These are phyloP conservation scores for Rhinatrema bivittatum DNA, from an alignment of 2,797 vertebrate species.

Conservation along the genomic window DNA sequence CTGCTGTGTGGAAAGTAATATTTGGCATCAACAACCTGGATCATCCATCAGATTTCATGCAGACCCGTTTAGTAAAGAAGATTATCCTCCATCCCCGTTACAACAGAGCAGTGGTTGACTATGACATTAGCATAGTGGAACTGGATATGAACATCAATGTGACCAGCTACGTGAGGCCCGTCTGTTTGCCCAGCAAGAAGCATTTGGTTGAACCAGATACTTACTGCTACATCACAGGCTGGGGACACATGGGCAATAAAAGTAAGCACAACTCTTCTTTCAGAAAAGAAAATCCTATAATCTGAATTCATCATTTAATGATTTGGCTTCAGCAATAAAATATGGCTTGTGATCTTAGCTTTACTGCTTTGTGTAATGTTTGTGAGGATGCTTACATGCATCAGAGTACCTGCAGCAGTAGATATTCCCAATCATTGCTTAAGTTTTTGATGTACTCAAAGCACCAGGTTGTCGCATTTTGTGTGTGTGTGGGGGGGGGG, in stretches of 20 bases:
- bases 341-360: no score
- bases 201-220: slow-evolving; percentile 69
- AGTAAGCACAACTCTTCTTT: slow-evolving; percentile 80
- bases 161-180: slow-evolving; percentile 75
- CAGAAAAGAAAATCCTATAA: no score
- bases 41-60: slow-evolving; percentile 73
- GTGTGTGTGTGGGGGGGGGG: no score
- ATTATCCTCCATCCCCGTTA: slow-evolving; percentile 87
- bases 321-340: no score
- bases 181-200: slow-evolving; percentile 67
- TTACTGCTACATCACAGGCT: slow-evolving; percentile 93
- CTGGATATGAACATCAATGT: slow-evolving; percentile 62
- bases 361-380: no score
- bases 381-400: no score
- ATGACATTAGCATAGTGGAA: slow-evolving; percentile 89
- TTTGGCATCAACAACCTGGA: slow-evolving; percentile 87
- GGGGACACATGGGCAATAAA: slow-evolving; percentile 90
- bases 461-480: no score
- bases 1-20: slow-evolving; percentile 83
- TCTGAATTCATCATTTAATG: no score
- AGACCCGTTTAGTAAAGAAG: slow-evolving; percentile 70
- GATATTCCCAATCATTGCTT: no score
- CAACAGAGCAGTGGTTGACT: slow-evolving; percentile 84
- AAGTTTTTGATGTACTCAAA: no score
- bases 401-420: no score